These are phyloP conservation scores for Xenopus borealis DNA, from an alignment of 2,113 vertebrate genomes.

Conservation along the genomic window DNA sequence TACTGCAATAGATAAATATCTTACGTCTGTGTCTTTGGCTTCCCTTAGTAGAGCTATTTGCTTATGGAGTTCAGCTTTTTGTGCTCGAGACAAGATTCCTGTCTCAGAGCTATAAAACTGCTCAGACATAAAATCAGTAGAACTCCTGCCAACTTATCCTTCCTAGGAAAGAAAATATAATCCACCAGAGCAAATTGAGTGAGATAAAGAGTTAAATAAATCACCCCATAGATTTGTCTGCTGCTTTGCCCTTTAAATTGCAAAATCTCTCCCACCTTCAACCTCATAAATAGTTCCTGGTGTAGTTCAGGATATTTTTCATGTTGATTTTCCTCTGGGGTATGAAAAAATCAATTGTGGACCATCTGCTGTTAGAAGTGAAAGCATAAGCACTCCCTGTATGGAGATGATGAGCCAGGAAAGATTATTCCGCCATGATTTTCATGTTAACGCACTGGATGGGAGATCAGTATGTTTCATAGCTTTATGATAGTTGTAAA, in stretches of 20 bases:
- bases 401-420: conserved; percentile 14
- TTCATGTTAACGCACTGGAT: conserved; percentile 9
- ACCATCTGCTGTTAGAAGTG: conserved; percentile 36
- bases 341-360: conserved; percentile 40
- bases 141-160: too few species aligned
- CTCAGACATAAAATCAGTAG: background rate
- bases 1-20: too few species aligned
- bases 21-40: too few species aligned
- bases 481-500: background rate
- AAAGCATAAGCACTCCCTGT: conserved; percentile 23
- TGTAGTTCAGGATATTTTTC: conserved; percentile 38
- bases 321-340: conserved; percentile 36
- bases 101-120: background rate
- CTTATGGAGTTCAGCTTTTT: too few species aligned
- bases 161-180: background rate
- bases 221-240: background rate
- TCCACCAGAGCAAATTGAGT: background rate
- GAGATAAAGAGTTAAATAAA: conserved; percentile 2
- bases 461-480: background rate
- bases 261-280: conserved; percentile 49
- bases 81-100: too few species aligned
- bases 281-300: conserved; percentile 41
- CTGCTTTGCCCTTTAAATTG: conserved; percentile 15
- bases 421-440: conserved; percentile 5
- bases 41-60: too few species aligned